Conservation (phyloP, 2,113 vertebrate genomes). For the Rhinoderma darwinii region DNA sequence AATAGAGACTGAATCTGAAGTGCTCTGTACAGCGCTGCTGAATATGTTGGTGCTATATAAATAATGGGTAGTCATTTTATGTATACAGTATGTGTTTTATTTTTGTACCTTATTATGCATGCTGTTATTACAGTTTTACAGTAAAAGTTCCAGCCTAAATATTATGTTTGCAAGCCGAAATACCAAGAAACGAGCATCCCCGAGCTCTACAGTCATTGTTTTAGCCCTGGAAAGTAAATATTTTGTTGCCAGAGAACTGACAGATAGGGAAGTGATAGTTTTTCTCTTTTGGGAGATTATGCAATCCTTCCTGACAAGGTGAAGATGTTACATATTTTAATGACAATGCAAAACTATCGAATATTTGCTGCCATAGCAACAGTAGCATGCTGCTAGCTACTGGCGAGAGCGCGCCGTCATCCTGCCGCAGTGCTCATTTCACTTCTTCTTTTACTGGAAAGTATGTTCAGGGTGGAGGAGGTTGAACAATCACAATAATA, state of each 20-base stretch:
- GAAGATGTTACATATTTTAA: conserved; percentile 39
- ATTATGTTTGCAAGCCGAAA: background rate
- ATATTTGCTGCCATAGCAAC: conserved; percentile 41
- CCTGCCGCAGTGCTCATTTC: conserved; percentile 33
- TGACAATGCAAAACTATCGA: conserved; percentile 24
- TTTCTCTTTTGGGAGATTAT: conserved; percentile 20
- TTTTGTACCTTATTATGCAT: background rate
- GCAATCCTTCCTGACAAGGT: conserved; percentile 45
- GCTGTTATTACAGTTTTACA: too few relatives aligned
- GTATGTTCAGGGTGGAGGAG: background rate
- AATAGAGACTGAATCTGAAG: background rate
- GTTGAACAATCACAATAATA: background rate
- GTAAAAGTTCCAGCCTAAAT: background rate
- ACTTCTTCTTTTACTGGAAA: background rate
- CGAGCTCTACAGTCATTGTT: background rate
- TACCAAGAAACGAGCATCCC: background rate
- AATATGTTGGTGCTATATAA: background rate
- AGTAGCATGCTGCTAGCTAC: background rate
- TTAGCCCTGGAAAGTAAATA: conserved; percentile 4
- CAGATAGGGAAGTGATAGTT: conserved; percentile 35
- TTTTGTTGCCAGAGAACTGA: conserved; percentile 27
- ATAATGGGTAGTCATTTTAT: too few relatives aligned
- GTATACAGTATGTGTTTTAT: too few relatives aligned
- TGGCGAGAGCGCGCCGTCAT: background rate
- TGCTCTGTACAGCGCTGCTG: background rate